phyloP scores from a whole-genome alignment of 2,888 invertebrate species.

The Cartodere bifasciata region DNA sequence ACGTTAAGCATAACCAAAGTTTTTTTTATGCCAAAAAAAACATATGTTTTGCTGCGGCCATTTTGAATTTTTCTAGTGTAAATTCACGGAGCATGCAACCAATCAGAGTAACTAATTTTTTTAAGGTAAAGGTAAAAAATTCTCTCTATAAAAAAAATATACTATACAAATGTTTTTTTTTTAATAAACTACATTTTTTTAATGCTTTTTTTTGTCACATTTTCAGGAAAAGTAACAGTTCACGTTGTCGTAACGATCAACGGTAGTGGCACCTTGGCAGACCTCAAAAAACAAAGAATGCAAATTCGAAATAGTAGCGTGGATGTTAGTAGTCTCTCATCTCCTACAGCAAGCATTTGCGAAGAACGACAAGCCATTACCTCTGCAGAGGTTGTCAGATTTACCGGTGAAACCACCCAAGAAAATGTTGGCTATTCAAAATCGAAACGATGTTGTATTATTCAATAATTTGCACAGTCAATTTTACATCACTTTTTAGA shows the following conservation, averaged over 20 bases:
- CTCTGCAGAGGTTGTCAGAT: constrained; percentile 42
- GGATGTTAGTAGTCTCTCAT: constrained; percentile 29
- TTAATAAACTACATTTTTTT: constrained; percentile 44
- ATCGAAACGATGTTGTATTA: constrained; percentile 58
- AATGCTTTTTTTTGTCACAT: neutral
- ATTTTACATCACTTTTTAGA: no score
- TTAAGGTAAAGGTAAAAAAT: no score
- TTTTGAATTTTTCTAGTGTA: no score
- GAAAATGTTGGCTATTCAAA: constrained; percentile 64
- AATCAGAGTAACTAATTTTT: no score
- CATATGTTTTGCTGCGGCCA: no score
- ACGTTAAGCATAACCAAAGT: no score
- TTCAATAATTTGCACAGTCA: constrained; percentile 45
- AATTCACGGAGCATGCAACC: no score
- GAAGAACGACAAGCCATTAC: constrained; percentile 38
- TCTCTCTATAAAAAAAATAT: no score
- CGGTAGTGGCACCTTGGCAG: constrained; percentile 68
- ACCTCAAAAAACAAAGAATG: constrained; percentile 84
- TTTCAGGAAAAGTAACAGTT: constrained; percentile 29
- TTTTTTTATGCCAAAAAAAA: no score
- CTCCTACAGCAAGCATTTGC: constrained; percentile 33
- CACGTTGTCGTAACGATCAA: constrained; percentile 66
- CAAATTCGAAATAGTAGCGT: constrained; percentile 61
- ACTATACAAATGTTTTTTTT: no score
- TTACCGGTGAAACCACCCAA: constrained; percentile 58